Base-by-base conservation (phyloP, 30 jellyfish, hydroid and myxozoan genomes). In the Morbakka virulenta region DNA sequence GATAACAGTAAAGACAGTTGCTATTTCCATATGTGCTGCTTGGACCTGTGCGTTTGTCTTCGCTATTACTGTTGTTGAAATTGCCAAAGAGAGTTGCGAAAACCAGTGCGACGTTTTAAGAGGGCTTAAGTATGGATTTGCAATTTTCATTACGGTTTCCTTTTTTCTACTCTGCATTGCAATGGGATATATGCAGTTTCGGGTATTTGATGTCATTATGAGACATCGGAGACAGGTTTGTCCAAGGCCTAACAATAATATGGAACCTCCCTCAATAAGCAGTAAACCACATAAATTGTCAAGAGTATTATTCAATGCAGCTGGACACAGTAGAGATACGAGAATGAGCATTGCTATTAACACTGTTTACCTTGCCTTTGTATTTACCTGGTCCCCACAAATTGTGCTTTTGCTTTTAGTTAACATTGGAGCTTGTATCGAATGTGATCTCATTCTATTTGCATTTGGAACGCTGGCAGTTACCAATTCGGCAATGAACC, bases 111-210 rank as follows among this genome's bases (percentile, higher is more conserved):
- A 11, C 0, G 67, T 69, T 24, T 27, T 50, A 0, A 34, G 73
- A 12, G 26, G 4, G 33, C 73, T 50, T 23, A 51, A 53, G 70
- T 17, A 41, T 17, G 48, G 57, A 4, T 80, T 67, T 32, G 1
- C 69, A 1, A 22, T 52, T 6, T 23, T 28, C 28, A 50, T 80
- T 32, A 33, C 51, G 21, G 33, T 67, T 24, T 28, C 65, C 33
- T 69, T 67, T 33, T 21, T 80, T 35, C 14, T 70, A 29, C 11
- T 70, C 26, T 51, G 68, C 2, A 2, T 69, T 47, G 25, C 35
- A 21, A 50, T 80, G 23, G 92, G 92, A 9, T 80, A 2, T 36
- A 80, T 80, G 92, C 84, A 80, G 64, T 57, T 67, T 23, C 77
- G 76, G 35, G 57, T 57, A 2, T 29, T 67, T 9, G 31, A 84